Evolutionary conservation across 2,888 invertebrate species (phyloP).

Genomic region (Onthophagus sagittarius): DNA sequence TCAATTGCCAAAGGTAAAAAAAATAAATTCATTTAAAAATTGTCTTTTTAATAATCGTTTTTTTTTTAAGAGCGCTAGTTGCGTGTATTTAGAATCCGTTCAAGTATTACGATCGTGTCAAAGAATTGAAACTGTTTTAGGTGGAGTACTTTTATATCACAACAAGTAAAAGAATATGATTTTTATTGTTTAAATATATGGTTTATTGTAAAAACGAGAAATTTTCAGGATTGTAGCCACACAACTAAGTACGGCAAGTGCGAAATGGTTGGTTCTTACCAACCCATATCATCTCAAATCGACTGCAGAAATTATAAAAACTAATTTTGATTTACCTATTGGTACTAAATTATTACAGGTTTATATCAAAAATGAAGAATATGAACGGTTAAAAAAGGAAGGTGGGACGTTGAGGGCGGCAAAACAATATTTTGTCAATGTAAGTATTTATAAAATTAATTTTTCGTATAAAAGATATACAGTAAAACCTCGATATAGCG

Average conservation of each 20-base stretch:
- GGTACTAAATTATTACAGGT: conserved; percentile 79
- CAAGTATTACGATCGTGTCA: conserved; percentile 83
- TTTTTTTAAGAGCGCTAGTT: conserved; percentile 72
- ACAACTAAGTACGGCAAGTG: conserved; percentile 69
- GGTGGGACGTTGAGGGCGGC: conserved; percentile 48
- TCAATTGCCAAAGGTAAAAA: conserved; percentile 70
- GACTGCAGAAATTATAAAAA: conserved; percentile 66
- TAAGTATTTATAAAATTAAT: background rate
- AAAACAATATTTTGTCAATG: conserved; percentile 34
- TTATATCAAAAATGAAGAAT: conserved; percentile 65
- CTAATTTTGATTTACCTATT: conserved; percentile 69
- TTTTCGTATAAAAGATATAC: no score
- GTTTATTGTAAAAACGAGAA: background rate
- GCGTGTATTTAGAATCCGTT: conserved; percentile 81
- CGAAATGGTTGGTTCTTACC: conserved; percentile 75
- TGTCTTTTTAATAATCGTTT: background rate
- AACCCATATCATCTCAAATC: conserved; percentile 82
- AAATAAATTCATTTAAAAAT: background rate
- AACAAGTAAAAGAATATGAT: conserved; percentile 65
- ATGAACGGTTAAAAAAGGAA: conserved; percentile 51
- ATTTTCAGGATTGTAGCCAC: conserved; percentile 72
- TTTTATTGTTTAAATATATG: background rate
- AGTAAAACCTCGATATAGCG: no score
- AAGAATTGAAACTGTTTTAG: conserved; percentile 72
- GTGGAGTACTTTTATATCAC: conserved; percentile 82